Percentiles rank a stretch among this genome's conserved stretches.
These are phyloP conservation scores for Aptenodytes patagonicus DNA, from an alignment of 2,113 vertebrate genomes.

Conservation along the genomic window DNA sequence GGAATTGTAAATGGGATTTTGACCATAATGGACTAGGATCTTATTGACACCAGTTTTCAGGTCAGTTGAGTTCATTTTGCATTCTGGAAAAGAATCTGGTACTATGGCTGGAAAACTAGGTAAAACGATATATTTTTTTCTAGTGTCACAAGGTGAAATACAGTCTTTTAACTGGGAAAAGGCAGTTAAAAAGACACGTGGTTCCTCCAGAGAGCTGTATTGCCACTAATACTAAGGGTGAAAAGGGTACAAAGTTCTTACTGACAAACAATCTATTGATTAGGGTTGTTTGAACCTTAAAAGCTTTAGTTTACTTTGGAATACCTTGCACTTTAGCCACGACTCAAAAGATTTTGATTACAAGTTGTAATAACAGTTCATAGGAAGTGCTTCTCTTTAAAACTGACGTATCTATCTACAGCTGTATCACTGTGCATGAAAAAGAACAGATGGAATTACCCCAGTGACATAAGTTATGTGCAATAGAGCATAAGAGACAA, in stretches of 20 bases:
- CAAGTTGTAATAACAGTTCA: neutral
- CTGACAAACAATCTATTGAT: conserved; percentile 12
- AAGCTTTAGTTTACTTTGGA: conserved; percentile 15
- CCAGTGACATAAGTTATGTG: neutral
- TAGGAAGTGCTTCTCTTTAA: neutral
- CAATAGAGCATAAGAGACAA: neutral
- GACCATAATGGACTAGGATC: neutral
- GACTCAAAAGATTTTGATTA: neutral
- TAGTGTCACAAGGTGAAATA: conserved; percentile 37
- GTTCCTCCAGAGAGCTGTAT: neutral
- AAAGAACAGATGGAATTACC: neutral
- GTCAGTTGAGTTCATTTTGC: conserved; percentile 10
- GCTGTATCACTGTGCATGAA: neutral
- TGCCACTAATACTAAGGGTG: neutral
- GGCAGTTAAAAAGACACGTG: conserved; percentile 9
- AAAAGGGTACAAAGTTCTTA: conserved; percentile 11
- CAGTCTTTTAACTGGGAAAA: conserved; percentile 18
- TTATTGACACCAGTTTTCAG: neutral
- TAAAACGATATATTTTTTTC: conserved; percentile 29
- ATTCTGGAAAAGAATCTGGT: neutral
- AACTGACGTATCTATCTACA: neutral
- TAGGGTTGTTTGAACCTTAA: neutral
- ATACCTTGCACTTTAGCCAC: neutral
- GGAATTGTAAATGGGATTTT: neutral
- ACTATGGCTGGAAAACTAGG: neutral